Conservation (phyloP, 1,140 invertebrate species). For the Monomorium pharaonis region DNA sequence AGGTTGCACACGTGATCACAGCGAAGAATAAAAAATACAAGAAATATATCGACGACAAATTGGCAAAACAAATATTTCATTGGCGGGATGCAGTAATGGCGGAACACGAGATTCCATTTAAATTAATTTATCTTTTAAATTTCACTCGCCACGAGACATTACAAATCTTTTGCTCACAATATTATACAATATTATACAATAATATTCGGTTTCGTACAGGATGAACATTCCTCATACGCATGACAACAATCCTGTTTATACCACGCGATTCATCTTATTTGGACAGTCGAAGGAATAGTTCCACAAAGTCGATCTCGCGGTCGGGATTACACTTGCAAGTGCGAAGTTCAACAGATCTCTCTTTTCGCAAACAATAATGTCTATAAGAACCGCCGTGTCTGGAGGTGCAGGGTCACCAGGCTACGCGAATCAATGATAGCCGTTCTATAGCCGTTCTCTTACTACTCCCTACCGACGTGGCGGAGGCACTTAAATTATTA, state of each 20-base stretch:
- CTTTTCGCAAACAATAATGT: not conserved
- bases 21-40: not conserved
- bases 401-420: constrained; percentile 40
- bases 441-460: constrained; percentile 26
- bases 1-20: not conserved
- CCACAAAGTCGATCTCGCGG: not conserved
- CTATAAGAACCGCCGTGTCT: constrained; percentile 30
- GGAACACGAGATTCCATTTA: not conserved
- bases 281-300: not conserved
- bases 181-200: not conserved
- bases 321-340: not conserved
- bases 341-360: constrained; percentile 21
- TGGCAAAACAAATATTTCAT: not conserved
- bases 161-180: not conserved
- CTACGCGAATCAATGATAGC: constrained; percentile 28
- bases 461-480: constrained; percentile 4
- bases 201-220: not conserved
- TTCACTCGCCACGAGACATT: no score
- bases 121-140: not conserved
- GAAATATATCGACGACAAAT: not conserved
- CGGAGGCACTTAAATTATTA: constrained; percentile 40
- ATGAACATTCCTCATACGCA: not conserved
- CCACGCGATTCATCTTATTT: not conserved
- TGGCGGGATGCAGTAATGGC: not conserved
- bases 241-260: not conserved